Percentiles rank a stretch among this genome's conserved stretches.
Evolutionary conservation across 1,140 invertebrate species (phyloP).

Genomic region (Nylanderia fulva): DNA sequence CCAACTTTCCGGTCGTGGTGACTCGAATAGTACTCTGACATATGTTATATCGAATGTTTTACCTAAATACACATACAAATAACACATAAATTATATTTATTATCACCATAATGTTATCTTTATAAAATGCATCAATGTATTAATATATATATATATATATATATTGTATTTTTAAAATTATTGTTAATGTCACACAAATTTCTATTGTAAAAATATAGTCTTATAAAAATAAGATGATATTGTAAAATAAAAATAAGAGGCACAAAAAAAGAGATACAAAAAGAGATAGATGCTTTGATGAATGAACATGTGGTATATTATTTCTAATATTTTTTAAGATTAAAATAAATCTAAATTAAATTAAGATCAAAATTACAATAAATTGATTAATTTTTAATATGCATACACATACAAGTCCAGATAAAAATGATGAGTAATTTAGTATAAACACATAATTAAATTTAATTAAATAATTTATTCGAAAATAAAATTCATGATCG

Average conservation of each 20-base stretch:
- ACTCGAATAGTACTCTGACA: conserved; percentile 96
- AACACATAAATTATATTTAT: neutral
- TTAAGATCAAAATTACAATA: neutral
- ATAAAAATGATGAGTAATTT: neutral
- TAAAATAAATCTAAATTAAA: neutral
- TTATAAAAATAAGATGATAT: conserved; percentile 16
- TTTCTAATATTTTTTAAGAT: neutral
- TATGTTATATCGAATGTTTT: conserved; percentile 99
- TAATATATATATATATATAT: too few species aligned
- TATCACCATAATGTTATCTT: too few species aligned
- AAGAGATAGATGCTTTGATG: conserved; percentile 47
- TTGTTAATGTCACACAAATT: neutral
- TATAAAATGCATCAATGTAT: too few species aligned
- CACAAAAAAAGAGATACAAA: conserved; percentile 13
- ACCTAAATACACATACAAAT: conserved; percentile 86
- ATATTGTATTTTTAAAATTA: neutral
- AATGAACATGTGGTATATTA: conserved; percentile 72
- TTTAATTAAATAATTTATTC: neutral
- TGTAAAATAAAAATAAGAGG: conserved; percentile 28
- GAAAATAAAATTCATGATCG: neutral
- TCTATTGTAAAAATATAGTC: neutral
- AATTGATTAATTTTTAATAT: neutral
- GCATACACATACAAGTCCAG: neutral
- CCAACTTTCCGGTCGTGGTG: conserved; percentile 98
- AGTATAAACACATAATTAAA: neutral